phyloP scores from a whole-genome alignment of 2,113 vertebrate species.

The Sinocyclocheilus maitianheensis region DNA sequence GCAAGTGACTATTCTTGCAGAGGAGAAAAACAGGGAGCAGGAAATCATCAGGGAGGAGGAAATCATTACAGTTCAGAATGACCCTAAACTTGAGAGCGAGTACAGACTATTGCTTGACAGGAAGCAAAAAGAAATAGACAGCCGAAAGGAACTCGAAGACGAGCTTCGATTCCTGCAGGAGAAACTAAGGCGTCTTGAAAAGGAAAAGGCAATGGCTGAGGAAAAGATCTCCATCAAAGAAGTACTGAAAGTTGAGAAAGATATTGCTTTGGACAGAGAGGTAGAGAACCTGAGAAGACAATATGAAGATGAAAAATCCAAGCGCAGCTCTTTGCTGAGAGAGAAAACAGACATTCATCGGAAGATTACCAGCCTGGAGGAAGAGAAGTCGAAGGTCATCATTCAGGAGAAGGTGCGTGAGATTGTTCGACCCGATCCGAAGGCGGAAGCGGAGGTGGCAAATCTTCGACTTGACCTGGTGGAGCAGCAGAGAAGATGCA shows the following conservation, averaged over 20 bases:
- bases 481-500: conserved; percentile 87
- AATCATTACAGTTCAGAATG: conserved; percentile 91
- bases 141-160: conserved; percentile 84
- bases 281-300: conserved; percentile 83
- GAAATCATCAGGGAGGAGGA: conserved; percentile 91
- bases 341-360: conserved; percentile 87
- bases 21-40: conserved; percentile 84
- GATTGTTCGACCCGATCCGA: conserved; percentile 93
- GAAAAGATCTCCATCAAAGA: conserved; percentile 94
- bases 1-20: conserved; percentile 80
- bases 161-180: conserved; percentile 89
- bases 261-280: conserved; percentile 83
- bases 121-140: conserved; percentile 76
- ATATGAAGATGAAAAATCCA: conserved; percentile 87
- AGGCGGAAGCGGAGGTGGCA: conserved; percentile 90
- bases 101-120: conserved; percentile 81
- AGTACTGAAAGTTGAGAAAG: conserved; percentile 94
- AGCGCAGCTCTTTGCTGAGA: conserved; percentile 77
- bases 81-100: conserved; percentile 89
- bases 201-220: conserved; percentile 90
- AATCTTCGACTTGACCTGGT: conserved; percentile 92
- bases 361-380: conserved; percentile 86
- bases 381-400: conserved; percentile 88
- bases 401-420: conserved; percentile 94
- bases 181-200: conserved; percentile 87